Evolutionary conservation across 2,113 vertebrate species (phyloP), one percentile per base, ranked within the genome.

Genomic region (Panurus biarmicus): DNA sequence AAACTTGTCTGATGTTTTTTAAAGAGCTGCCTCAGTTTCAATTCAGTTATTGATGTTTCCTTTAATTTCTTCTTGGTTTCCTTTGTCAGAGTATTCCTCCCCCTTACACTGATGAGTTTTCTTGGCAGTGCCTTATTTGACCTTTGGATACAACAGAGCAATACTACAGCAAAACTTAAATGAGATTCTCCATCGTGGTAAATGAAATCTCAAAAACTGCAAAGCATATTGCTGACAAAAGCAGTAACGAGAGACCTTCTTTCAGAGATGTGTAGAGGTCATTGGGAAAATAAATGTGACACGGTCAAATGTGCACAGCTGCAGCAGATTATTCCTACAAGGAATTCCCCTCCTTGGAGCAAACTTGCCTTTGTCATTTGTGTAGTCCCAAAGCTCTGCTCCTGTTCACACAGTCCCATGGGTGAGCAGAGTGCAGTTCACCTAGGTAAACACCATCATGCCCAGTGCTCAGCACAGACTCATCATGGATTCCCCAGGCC

Each of bases 241-340:
- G 48, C 65, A 58, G 42, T 36, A 42, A 31, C 3, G 31, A 77
- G 38, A 36, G 38, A 73, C 38, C 23, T 51, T 60, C 28, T 18
- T 57, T 47, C 42, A 57, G 21, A 69, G 14, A 44, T 33, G 61
- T 4, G 4, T 35, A 65, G 44, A 62, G 21, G 54, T 53, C 73
- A 62, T 62, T 7, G 8, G 51, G 36, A 84, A 58, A 62, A 85
- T 57, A 62, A 38, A 5, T 33, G 26, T 53, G n/a, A 35, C 38
- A 21, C 0, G 1, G 36, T 66, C 33, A 84, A 71, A 80, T 8
- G 8, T 35, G 5, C 0, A 0, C 64, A 62, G 24, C 17, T 53
- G 48, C 69, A 72, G 42, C 20, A 62, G 38, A 14, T 72, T 67
- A 38, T 62, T 72, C 60, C 40, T 42, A 31, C 16, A n/a, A 87